Evolutionary conservation across 2,888 invertebrate genomes (phyloP), one percentile per base, ranked within the genome.

Genomic region (Himalopsyche japonica): DNA sequence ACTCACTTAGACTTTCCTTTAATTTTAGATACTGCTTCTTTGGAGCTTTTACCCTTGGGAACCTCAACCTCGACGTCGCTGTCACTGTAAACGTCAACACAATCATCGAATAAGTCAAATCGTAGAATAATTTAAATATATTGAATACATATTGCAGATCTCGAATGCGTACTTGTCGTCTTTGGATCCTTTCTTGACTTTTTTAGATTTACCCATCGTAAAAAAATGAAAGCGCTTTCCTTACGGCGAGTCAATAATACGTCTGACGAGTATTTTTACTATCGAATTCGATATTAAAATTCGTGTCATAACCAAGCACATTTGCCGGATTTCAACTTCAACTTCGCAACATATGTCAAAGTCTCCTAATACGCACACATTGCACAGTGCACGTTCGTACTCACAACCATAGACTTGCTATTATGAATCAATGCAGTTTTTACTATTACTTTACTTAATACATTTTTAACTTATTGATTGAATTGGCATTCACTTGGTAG

Each of bases 181-280:
- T 89, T 93, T 93, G 90, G 93, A 93, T 91, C 94, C 94, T 93
- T 96, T 96, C 92, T 95, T 95, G 90, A 95, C 94, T 91, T 96
- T 96, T 94, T 96, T 96, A 90, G 95, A 93, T 92, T 96, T 96
- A 89, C 95, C 96, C 96, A 96, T 96, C 87, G 87, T 89, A 24
- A 70, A 79, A 81, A 80, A 18, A 24, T 49, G 27, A 48, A 80
- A n/a, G 77, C 48, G 82, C n/a, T 37, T 37, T 10, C 79, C 30
- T 37, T 80, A 57, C 15, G 48, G 30, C 37, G 47, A 79, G 34
- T 76, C 27, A 80, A 27, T 57, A 81, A 70, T 37, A 32, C 27
- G 64, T 37, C 49, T 76, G 30, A 37, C 70, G 48, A 43, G 34
- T 24, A 64, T 18, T 83, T 79, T 49, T 47, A 64, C 15, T 81